These are phyloP conservation scores for Etheostoma perlongum DNA, from an alignment of 2,797 vertebrate species.

Conservation along the genomic window DNA sequence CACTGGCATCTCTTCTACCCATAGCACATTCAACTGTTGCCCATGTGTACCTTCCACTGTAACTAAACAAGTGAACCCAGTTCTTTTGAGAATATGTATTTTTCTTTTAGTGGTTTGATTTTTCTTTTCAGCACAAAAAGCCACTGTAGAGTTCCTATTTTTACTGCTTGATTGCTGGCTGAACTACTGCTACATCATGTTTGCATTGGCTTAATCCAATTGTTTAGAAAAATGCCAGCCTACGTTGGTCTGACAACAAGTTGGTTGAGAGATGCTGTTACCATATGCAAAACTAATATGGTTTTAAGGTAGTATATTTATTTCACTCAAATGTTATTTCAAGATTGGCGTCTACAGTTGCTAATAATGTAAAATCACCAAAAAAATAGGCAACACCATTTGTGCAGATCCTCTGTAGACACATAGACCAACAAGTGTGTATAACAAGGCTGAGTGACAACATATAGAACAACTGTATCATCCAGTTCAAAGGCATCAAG, in stretches of 20 bases:
- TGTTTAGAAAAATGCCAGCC: background rate
- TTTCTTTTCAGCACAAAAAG: constrained; percentile 19
- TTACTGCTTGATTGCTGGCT: constrained; percentile 12
- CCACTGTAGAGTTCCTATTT: constrained; percentile 1
- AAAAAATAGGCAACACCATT: constrained; percentile 3
- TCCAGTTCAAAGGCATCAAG: constrained; percentile 3
- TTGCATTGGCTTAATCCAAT: background rate
- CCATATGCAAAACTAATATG: background rate
- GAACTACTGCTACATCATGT: constrained; percentile 27
- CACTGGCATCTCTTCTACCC: constrained; percentile 39
- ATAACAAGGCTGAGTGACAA: constrained; percentile 8
- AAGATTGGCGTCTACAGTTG: background rate
- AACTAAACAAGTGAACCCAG: constrained; percentile 12
- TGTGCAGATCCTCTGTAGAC: background rate
- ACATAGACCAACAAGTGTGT: background rate
- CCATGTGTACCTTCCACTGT: constrained; percentile 12
- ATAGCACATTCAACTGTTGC: constrained; percentile 26
- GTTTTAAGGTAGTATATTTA: constrained; percentile 8
- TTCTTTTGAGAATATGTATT: constrained; percentile 16
- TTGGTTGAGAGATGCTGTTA: background rate
- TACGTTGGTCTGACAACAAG: constrained; percentile 8
- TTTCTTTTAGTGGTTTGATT: background rate
- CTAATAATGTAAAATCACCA: constrained; percentile 2
- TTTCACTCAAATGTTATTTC: background rate
- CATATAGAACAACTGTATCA: background rate